Base-by-base conservation (phyloP, 2,888 invertebrate species). In the Hylaea fasciaria region DNA sequence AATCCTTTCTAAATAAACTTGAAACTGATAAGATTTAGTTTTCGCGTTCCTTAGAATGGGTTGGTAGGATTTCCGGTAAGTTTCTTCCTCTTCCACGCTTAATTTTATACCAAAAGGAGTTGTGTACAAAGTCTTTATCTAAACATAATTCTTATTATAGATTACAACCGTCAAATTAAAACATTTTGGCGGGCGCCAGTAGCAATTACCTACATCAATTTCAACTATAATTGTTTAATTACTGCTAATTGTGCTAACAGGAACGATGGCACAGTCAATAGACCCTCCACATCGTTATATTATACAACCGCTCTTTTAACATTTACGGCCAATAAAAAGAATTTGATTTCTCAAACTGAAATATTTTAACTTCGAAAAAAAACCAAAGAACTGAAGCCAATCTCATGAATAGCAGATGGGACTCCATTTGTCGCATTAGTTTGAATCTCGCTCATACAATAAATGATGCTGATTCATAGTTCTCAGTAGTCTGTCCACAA, bases 151-250 rank as follows among this genome's bases (percentile, higher is more conserved):
- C n/a, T n/a, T n/a, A n/a, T n/a, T 40, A 40, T 32, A 54, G 32
- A 45, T 50, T 14, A 28, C 17, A 17, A 48, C 35, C 28, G 48
- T 44, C 47, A 48, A 57, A 61, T 65, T 61, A 57, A 62, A 55
- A 58, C 45, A 52, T 45, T 43, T 54, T 40, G 53, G 45, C 41
- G 48, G 65, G 57, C 61, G 66, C 66, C 56, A 49, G 32, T 49
- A 55, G 43, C 60, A 65, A 65, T 64, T 61, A 69, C 69, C 70
- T n/a, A 22, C 22, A 22, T 66, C 64, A 65, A 67, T 70, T 68
- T 62, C 55, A 43, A 54, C 66, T 71, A 74, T 76, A 81, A 82
- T 83, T 82, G 78, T 78, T 86, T 82, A 82, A 85, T 83, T 81
- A 69, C 70, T 74, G 73, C 77, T 83, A 81, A 83, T 82, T 81